Percentiles rank a stretch among this genome's conserved stretches.
Conservation (phyloP, 2,113 vertebrate species). For the Malurus cyaneus region DNA sequence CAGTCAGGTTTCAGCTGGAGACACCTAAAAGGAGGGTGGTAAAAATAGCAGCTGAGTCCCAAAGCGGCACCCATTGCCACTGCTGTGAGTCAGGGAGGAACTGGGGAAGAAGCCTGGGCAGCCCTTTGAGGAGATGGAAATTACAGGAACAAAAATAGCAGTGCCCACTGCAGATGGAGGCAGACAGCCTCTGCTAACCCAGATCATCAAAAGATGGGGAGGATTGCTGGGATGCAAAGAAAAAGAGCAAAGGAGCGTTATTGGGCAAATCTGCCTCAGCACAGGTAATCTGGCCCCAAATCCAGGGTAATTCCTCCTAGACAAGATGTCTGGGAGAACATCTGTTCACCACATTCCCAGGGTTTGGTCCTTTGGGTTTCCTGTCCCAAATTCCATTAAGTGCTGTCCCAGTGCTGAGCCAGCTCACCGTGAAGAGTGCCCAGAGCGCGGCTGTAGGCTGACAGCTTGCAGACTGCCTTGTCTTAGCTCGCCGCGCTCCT, state of each 20-base stretch:
- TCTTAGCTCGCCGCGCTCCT: not conserved
- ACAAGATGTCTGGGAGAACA: not conserved
- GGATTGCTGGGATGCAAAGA: not conserved
- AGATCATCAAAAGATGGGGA: not conserved
- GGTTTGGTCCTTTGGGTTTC: not conserved
- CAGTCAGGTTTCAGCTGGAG: not conserved
- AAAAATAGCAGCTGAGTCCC: not conserved
- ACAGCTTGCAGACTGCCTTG: not conserved
- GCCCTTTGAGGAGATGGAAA: conserved; percentile 21
- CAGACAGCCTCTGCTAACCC: not conserved
- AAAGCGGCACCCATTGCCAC: not conserved
- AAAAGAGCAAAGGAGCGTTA: conserved; percentile 6
- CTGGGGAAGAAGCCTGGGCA: not conserved
- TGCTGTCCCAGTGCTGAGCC: not conserved
- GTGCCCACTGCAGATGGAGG: not conserved
- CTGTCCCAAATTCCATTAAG: not conserved
- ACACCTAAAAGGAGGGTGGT: not conserved
- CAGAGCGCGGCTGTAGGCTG: not conserved
- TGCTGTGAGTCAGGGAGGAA: not conserved
- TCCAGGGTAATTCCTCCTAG: conserved; percentile 30
- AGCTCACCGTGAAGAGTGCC: not conserved
- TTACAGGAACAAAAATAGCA: conserved; percentile 24
- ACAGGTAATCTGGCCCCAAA: conserved; percentile 17
- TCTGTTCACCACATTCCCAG: not conserved
- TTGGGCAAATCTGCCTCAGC: not conserved